Base-by-base conservation (phyloP, 2,797 vertebrate genomes). In the Protonibea diacanthus region DNA sequence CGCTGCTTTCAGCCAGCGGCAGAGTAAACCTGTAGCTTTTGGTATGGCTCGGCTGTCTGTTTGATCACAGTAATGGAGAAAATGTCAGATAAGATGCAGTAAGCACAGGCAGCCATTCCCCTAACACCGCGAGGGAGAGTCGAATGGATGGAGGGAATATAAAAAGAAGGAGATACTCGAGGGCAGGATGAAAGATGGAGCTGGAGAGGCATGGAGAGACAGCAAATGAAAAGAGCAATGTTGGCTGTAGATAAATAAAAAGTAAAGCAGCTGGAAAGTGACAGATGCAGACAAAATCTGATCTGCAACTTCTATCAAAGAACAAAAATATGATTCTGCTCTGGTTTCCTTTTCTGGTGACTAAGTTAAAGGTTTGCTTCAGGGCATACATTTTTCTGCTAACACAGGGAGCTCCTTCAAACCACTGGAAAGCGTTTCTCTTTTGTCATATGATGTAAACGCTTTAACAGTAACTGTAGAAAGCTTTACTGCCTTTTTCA, bases 11-110 rank as follows among this genome's bases (percentile, higher is more conserved):
- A 64, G 76, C 80, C 72, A 1, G n/a, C 33, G 44, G 71, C 29
- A 2, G 12, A 27, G 74, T 56, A 3, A 65, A 78, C 56, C 55
- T 56, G 89, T 27, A 61, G 78, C 82, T 77, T 15, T 57, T 33
- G 69, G 66, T 64, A 5, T 2, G 71, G 52, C 77, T 61, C 2
- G 55, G 65, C 52, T 6, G 21, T 55, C n/a, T 77, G 73, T 83
- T 86, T 83, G 85, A 88, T 86, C 74, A 71, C 81, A 45, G 72
- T 78, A 77, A 86, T 60, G 81, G 76, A 87, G 81, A 45, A 82
- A 84, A 80, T 60, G 69, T 83, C 83, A 84, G 82, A 84, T 85
- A 78, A 85, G 79, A 77, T 57, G 45, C 71, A 47, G 73, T 56
- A 47, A 81, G 75, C 79, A 47, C 56, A 51, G 82, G 33, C 71